Base-by-base conservation (phyloP, 2,888 invertebrate species). In the Drosophila neoperkinsi region DNA sequence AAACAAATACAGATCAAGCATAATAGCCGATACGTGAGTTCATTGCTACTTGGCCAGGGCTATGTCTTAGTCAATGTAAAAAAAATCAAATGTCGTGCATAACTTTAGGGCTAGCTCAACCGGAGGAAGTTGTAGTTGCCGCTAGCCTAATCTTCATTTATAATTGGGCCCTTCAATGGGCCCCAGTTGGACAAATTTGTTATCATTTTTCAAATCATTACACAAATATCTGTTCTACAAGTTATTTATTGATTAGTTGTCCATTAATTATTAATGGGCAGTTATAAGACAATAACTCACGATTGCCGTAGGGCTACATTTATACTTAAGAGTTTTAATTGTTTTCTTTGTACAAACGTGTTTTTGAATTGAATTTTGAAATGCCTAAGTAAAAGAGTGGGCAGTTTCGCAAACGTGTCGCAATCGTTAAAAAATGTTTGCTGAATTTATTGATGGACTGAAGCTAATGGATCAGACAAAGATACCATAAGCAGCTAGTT, bases 31-130 rank as follows among this genome's bases (percentile, higher is more conserved):
- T 51, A 33, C 18, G 21, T 49, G 65, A 82, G 70, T 85, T 82
- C 81, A 81, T 78, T 85, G 82, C 66, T 64, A 71, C 60, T 62
- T 43, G 55, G 34, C 21, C 57, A 56, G 25, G 18, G 51, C 36
- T 63, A 69, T 71, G 66, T n/a, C 13, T 7, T 16, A 4, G 46
- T 59, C 16, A 43, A 51, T 65, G 49, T 56, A 46, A 65, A 21
- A 16, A 34, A 43, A 53, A 11, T 13, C 13, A 16, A 61, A 28
- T 28, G n/a, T 38, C n/a, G 52, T 50, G 38, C 3, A 5, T 36
- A 9, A 13, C 21, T 25, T 18, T 10, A 43, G n/a, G 52, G 21
- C 49, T 7, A 53, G 0, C 10, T 18, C 18, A 28, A 25, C 9
- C 34, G 16, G 31, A 18, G 41, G 60, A 66, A 64, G 63, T 66